A percentile compares a stretch with the other conserved stretches of the same genome.
Conservation (phyloP, 2,797 vertebrate species). For the Huso huso region DNA sequence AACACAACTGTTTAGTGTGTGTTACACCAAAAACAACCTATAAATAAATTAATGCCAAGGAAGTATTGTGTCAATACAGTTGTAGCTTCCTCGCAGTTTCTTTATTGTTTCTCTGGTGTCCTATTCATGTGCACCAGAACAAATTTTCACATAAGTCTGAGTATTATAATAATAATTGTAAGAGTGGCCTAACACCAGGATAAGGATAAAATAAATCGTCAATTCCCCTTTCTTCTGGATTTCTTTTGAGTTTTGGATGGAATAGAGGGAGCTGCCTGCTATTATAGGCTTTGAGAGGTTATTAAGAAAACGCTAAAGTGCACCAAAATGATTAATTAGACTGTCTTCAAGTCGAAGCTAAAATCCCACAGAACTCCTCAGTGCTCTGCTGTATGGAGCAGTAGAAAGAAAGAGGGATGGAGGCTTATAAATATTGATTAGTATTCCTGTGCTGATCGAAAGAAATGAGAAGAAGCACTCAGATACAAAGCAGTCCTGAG, state of each 20-base stretch:
- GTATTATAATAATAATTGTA: constrained; percentile 1
- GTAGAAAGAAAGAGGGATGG: constrained; percentile 15
- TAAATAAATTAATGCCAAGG: too few relatives aligned
- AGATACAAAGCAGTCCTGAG: constrained; percentile 17
- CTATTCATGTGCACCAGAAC: neutral
- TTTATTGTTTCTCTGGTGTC: too few relatives aligned
- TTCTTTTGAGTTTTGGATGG: neutral
- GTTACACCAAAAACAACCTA: too few relatives aligned
- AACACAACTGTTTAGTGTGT: too few relatives aligned
- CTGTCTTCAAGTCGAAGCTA: constrained; percentile 11
- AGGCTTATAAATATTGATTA: constrained; percentile 41
- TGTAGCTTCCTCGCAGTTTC: too few relatives aligned
- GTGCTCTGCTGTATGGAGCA: constrained; percentile 3
- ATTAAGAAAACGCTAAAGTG: constrained; percentile 1
- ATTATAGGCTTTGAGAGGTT: constrained; percentile 1
- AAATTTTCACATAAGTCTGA: neutral
- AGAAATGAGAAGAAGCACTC: constrained; percentile 26
- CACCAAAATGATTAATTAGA: constrained; percentile 29
- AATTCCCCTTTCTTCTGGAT: neutral
- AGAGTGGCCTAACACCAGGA: neutral
- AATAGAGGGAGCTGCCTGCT: neutral
- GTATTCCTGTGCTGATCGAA: constrained; percentile 27
- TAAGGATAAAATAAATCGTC: constrained; percentile 1
- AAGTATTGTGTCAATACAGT: too few relatives aligned
- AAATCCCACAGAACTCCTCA: constrained; percentile 20